Conservation (phyloP, 2,113 vertebrate species). For the human (Homo sapiens) region DNA sequence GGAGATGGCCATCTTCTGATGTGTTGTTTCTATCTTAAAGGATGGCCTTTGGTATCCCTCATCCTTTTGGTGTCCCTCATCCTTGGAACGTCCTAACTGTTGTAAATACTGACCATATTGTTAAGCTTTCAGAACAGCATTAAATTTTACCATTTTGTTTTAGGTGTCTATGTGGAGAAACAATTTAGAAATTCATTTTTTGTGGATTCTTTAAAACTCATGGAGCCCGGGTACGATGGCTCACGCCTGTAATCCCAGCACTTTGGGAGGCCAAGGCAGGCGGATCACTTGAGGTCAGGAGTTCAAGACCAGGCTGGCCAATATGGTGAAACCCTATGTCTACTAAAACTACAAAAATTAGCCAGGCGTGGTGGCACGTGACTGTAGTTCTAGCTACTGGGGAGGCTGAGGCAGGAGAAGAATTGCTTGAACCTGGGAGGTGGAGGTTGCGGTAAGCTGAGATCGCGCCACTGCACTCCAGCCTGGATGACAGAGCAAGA, state of each 20-base stretch:
- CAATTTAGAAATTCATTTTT: background rate
- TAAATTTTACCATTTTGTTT: background rate
- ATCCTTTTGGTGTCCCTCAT: background rate
- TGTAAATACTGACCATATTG: background rate
- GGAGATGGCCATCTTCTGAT: background rate
- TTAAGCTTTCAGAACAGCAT: background rate
- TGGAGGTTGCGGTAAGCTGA: too few species aligned
- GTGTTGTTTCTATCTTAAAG: background rate
- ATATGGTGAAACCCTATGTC: too few species aligned
- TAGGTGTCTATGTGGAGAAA: background rate
- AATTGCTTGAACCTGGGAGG: too few species aligned
- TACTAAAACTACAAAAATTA: too few species aligned
- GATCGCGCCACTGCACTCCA: too few species aligned
- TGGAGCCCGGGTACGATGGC: too few species aligned
- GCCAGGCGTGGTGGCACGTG: fast-evolving
- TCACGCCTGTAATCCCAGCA: too few species aligned
- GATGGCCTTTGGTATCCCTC: background rate
- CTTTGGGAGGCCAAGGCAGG: too few species aligned
- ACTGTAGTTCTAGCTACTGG: too few species aligned
- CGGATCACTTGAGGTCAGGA: too few species aligned
- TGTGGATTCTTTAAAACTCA: background rate
- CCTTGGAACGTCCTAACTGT: background rate
- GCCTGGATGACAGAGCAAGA: background rate
- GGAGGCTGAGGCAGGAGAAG: too few species aligned
- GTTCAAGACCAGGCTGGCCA: too few species aligned